phyloP scores from a whole-genome alignment of 2,888 invertebrate genomes.

The Oconnorella tubifera region DNA sequence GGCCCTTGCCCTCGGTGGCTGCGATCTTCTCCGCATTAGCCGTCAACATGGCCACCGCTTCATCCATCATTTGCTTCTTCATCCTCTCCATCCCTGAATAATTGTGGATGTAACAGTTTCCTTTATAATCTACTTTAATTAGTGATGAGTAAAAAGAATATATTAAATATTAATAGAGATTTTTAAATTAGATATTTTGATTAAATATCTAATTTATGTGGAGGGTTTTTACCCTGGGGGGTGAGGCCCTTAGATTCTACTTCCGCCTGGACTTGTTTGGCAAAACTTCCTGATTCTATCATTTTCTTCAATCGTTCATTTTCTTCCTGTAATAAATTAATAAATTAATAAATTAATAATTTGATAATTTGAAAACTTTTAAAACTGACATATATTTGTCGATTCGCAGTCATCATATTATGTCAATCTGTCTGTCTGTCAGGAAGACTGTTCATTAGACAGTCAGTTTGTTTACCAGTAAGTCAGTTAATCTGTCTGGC shows the following conservation, averaged over 20 bases:
- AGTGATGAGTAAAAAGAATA: too few relatives aligned
- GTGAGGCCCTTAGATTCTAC: slow-evolving; percentile 15
- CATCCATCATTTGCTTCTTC: slow-evolving; percentile 52
- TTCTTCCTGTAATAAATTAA: slow-evolving; percentile 44
- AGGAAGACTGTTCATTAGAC: background rate
- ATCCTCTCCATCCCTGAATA: slow-evolving; percentile 50
- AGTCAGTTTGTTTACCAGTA: background rate
- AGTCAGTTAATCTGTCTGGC: background rate
- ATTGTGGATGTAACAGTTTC: too few relatives aligned
- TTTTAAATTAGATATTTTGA: too few relatives aligned
- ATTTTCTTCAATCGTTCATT: slow-evolving; percentile 52
- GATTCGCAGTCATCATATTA: background rate
- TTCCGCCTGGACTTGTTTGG: slow-evolving; percentile 4
- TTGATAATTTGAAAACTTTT: background rate
- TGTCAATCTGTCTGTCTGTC: background rate
- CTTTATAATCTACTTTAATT: too few relatives aligned
- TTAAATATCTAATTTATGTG: too few relatives aligned
- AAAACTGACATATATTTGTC: background rate
- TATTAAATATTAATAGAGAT: too few relatives aligned
- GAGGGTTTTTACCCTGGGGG: slow-evolving; percentile 19
- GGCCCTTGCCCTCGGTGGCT: slow-evolving; percentile 27
- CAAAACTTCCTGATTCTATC: slow-evolving; percentile 42
- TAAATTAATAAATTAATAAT: background rate
- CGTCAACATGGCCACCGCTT: slow-evolving; percentile 52
- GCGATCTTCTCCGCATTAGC: slow-evolving; percentile 50